phyloP scores from a whole-genome alignment of 2,113 vertebrate genomes.

The Phalacrocorax aristotelis region DNA sequence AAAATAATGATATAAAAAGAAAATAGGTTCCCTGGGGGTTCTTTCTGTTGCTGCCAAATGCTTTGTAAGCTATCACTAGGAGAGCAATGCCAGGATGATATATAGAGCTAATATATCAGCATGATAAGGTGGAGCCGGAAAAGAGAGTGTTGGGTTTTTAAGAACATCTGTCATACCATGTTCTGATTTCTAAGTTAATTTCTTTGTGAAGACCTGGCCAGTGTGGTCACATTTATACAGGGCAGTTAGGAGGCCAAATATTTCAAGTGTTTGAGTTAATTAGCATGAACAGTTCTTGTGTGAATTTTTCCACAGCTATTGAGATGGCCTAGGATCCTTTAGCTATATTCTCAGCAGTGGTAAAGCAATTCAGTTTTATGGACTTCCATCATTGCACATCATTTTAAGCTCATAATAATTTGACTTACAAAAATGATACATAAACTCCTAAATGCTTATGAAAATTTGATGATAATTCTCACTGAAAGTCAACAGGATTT shows the following conservation, averaged over 20 bases:
- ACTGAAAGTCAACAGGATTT: constrained; percentile 13
- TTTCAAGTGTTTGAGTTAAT: neutral
- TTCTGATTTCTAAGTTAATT: neutral
- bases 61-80: neutral
- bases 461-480: neutral
- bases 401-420: neutral
- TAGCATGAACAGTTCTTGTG: neutral
- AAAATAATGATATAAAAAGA: neutral
- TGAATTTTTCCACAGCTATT: neutral
- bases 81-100: neutral
- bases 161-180: neutral
- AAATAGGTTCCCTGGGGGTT: neutral
- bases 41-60: neutral
- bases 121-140: neutral
- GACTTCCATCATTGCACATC: neutral
- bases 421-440: neutral
- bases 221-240: neutral
- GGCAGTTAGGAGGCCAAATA: neutral
- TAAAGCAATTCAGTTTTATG: neutral
- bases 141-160: neutral
- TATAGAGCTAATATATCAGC: neutral
- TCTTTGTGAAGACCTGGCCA: neutral
- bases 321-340: neutral
- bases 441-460: neutral
- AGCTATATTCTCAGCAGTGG: neutral